A percentile compares a stretch with the other conserved stretches of the same genome.
phyloP scores from a whole-genome alignment of 2,113 vertebrate species.

The Megaceryle torquata region DNA sequence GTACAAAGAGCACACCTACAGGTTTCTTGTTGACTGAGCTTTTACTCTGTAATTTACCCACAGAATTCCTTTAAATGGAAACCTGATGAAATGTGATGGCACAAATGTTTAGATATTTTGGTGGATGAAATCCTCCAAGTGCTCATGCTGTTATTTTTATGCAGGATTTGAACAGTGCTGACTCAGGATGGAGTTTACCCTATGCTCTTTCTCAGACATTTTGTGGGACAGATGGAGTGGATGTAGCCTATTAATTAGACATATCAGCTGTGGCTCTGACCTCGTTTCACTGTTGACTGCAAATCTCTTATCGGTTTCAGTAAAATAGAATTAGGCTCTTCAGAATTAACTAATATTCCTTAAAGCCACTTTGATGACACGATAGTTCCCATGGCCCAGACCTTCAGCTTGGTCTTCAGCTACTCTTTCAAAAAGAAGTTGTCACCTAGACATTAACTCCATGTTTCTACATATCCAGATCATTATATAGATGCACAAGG shows the following conservation, averaged over 20 bases:
- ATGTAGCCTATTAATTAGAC: conserved; percentile 16
- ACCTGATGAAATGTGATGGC: neutral
- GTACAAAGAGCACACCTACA: neutral
- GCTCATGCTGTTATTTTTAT: neutral
- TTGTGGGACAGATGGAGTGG: conserved; percentile 5
- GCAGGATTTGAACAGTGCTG: neutral
- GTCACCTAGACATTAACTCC: neutral
- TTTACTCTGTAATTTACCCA: conserved; percentile 9
- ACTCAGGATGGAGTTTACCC: neutral
- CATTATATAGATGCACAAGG: neutral
- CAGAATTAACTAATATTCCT: neutral
- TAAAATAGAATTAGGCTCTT: neutral
- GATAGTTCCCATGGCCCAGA: neutral
- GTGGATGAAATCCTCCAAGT: neutral
- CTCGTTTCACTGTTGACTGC: neutral
- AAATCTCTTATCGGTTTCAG: neutral
- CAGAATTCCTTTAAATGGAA: neutral
- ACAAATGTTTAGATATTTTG: neutral
- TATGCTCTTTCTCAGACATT: neutral
- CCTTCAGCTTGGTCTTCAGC: neutral
- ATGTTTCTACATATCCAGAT: neutral
- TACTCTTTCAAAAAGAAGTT: neutral
- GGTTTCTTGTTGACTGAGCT: neutral
- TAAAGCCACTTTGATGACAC: neutral
- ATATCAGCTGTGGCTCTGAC: neutral